These are phyloP conservation scores for Bellardia pandia DNA, from an alignment of 2,888 invertebrate genomes.

Conservation along the genomic window DNA sequence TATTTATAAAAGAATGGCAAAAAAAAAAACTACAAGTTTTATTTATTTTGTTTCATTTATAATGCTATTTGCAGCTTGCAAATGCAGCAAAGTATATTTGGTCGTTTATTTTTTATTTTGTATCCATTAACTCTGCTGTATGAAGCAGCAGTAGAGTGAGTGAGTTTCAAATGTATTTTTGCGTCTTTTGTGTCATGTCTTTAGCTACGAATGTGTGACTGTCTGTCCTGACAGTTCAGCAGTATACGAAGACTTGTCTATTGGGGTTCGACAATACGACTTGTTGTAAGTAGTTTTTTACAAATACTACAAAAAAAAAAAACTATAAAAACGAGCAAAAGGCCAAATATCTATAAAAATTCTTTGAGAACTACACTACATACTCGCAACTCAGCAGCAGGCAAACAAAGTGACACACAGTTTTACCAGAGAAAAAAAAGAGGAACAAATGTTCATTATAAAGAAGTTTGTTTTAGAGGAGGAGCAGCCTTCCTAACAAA, in stretches of 20 bases:
- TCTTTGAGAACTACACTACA: background rate
- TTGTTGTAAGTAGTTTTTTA: background rate
- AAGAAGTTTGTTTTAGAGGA: background rate
- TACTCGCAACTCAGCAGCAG: background rate
- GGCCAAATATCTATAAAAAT: conserved; percentile 46
- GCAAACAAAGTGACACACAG: background rate
- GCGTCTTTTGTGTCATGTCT: conserved; percentile 43
- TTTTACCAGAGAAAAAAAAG: background rate
- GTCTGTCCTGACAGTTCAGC: conserved; percentile 10
- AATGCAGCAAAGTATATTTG: conserved; percentile 39
- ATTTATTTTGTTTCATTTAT: conserved; percentile 57
- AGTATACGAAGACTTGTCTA: conserved; percentile 23
- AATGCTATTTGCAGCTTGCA: conserved; percentile 52
- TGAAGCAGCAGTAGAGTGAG: background rate
- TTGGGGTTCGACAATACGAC: conserved; percentile 19
- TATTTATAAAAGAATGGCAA: background rate
- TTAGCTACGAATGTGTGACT: background rate
- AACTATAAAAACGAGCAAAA: conserved; percentile 1
- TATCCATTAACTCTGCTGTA: conserved; percentile 54
- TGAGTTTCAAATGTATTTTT: conserved; percentile 33
- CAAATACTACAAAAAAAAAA: background rate
- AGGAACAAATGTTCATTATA: conserved; percentile 7
- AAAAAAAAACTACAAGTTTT: conserved; percentile 1
- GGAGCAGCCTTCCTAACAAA: background rate
- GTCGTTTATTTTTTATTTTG: conserved; percentile 50